Conservation (phyloP, 2,797 vertebrate genomes). For the Aphelocoma californica region DNA sequence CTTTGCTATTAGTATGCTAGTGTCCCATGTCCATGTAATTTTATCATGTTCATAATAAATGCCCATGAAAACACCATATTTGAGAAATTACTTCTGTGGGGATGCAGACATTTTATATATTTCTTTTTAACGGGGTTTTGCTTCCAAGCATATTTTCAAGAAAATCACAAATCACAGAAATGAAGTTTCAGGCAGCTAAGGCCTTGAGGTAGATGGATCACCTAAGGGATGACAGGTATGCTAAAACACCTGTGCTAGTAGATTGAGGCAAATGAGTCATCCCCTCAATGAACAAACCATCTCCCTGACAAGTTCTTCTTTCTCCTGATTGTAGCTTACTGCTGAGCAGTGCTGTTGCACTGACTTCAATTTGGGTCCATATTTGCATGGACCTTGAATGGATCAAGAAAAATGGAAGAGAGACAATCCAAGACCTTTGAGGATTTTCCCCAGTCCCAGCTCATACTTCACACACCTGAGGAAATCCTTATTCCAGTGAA, state of each 20-base stretch:
- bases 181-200: background rate
- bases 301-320: background rate
- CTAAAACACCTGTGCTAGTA: background rate
- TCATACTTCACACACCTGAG: background rate
- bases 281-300: background rate
- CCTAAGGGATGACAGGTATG: background rate
- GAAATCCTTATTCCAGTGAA: background rate
- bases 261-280: background rate
- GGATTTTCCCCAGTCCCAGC: background rate
- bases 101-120: background rate
- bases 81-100: background rate
- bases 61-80: background rate
- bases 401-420: background rate
- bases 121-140: background rate
- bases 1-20: background rate
- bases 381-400: background rate
- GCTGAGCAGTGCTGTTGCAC: background rate
- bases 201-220: background rate
- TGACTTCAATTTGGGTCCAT: background rate
- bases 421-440: background rate
- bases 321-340: background rate
- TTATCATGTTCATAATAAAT: background rate
- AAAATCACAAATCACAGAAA: slow-evolving; percentile 5
- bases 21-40: background rate
- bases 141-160: background rate